phyloP scores from a whole-genome alignment of 2,888 invertebrate genomes.

The Halocaridina rubra region DNA sequence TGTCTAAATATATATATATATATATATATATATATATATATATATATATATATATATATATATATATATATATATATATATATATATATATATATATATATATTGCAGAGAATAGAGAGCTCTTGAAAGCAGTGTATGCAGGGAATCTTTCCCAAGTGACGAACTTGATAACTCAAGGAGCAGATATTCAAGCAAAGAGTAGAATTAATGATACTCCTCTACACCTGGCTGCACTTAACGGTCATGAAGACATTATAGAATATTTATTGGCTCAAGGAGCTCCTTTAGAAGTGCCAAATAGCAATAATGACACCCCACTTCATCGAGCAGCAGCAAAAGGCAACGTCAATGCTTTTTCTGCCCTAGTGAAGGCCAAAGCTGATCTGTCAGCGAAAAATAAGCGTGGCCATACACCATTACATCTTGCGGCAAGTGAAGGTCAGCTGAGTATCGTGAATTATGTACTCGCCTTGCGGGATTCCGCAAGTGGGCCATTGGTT shows the following conservation, averaged over 20 bases:
- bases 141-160: too few species aligned
- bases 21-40: too few species aligned
- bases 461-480: too few species aligned
- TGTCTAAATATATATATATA: too few species aligned
- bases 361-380: neutral
- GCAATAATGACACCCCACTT: neutral
- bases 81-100: too few species aligned
- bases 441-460: too few species aligned
- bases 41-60: too few species aligned
- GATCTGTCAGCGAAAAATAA: neutral
- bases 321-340: neutral
- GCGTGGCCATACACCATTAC: neutral
- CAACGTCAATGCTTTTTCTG: neutral
- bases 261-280: neutral
- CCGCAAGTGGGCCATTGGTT: too few species aligned
- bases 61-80: too few species aligned
- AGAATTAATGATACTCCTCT: neutral
- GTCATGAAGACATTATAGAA: neutral
- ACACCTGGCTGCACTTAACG: neutral
- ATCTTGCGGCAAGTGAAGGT: neutral
- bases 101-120: too few species aligned
- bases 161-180: too few species aligned
- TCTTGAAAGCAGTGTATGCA: too few species aligned
- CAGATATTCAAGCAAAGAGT: neutral
- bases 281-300: neutral